Evolutionary conservation across 2,113 vertebrate genomes (phyloP).

Genomic region (Naja naja): DNA sequence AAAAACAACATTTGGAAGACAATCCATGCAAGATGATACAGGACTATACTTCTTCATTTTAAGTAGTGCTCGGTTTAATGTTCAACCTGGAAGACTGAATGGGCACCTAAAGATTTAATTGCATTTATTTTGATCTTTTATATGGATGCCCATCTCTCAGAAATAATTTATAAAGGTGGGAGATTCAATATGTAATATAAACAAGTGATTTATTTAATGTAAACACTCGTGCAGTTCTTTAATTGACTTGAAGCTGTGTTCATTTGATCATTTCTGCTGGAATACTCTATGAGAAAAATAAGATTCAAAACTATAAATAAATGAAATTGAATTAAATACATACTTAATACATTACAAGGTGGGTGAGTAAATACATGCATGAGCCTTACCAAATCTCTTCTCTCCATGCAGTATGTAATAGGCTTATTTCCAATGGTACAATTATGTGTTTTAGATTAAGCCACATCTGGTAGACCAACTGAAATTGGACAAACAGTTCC

Average conservation of each 20-base stretch:
- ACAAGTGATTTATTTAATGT: not conserved
- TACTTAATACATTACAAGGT: not conserved
- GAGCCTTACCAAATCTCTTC: not conserved
- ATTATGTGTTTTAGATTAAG: not conserved
- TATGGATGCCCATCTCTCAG: not conserved
- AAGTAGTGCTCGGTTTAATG: not conserved
- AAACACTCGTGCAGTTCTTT: not conserved
- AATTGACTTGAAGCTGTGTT: not conserved
- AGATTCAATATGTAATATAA: not conserved
- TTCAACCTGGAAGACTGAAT: not conserved
- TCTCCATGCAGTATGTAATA: not conserved
- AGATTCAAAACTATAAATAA: not conserved
- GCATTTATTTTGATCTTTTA: not conserved
- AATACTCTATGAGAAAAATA: not conserved
- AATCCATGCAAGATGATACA: not conserved
- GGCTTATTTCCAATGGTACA: not conserved
- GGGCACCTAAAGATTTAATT: not conserved
- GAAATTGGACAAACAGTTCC: not conserved
- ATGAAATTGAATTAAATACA: not conserved
- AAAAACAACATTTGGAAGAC: not conserved
- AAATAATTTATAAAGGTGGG: not conserved
- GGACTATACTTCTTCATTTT: not conserved
- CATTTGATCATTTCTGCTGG: not conserved
- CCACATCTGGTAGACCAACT: not conserved
- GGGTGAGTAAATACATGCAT: not conserved